A percentile compares a stretch with the other conserved stretches of the same genome.
Conservation (phyloP, 2,113 vertebrate genomes). For the Strix uralensis region DNA sequence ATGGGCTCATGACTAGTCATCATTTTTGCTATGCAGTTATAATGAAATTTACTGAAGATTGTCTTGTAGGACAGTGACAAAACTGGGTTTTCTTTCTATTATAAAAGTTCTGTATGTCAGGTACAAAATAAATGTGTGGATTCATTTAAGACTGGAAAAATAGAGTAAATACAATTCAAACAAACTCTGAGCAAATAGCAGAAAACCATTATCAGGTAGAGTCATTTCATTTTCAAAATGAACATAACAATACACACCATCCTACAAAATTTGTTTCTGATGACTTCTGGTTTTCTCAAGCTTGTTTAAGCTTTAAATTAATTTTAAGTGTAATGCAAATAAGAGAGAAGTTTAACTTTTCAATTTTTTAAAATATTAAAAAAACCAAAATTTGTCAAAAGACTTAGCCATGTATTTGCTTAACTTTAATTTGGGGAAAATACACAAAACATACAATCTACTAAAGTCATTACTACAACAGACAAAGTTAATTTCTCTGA, state of each 20-base stretch:
- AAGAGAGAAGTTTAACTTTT: background rate
- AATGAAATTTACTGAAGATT: background rate
- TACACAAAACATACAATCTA: background rate
- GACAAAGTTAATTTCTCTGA: background rate
- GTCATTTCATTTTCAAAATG: background rate
- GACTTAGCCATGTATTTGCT: background rate
- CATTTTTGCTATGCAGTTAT: background rate
- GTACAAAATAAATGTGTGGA: background rate
- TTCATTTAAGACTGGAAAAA: background rate
- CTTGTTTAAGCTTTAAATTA: background rate
- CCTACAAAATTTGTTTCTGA: background rate
- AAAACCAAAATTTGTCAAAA: background rate
- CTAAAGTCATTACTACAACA: background rate
- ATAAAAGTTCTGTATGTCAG: background rate
- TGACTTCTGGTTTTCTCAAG: background rate
- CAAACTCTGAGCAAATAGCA: background rate
- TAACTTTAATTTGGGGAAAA: constrained; percentile 9
- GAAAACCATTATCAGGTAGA: background rate
- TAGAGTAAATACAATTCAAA: background rate
- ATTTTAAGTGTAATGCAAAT: background rate
- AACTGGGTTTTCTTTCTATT: background rate
- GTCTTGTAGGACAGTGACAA: background rate
- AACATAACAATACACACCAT: background rate
- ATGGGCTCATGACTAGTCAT: background rate
- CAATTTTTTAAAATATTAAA: background rate